These are phyloP conservation scores for Passer domesticus DNA, from an alignment of 2,113 vertebrate genomes.

Conservation along the genomic window DNA sequence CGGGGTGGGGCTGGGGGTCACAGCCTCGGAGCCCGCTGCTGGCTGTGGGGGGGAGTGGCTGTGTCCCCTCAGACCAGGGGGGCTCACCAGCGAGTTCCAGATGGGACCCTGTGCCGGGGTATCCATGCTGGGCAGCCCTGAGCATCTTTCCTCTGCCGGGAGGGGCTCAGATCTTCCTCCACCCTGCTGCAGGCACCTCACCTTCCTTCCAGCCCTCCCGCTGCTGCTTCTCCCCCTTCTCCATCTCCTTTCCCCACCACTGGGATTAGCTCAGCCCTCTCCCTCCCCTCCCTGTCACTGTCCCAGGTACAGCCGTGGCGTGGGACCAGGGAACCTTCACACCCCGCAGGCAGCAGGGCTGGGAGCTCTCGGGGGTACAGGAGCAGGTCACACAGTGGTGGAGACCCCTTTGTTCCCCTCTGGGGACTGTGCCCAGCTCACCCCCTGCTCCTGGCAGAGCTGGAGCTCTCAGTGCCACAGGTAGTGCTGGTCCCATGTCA, in stretches of 20 bases:
- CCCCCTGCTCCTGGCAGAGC: neutral
- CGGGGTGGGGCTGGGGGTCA: neutral
- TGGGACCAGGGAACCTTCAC: no score
- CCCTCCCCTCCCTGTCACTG: neutral
- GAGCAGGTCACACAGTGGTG: neutral
- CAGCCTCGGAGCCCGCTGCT: fast-evolving
- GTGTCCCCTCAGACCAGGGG: no score
- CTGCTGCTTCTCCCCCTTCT: neutral
- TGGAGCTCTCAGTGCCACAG: neutral
- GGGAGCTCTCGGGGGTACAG: neutral
- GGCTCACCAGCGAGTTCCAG: neutral
- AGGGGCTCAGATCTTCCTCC: fast-evolving
- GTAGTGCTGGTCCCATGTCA: neutral
- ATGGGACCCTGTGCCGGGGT: neutral
- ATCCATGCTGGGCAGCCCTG: fast-evolving
- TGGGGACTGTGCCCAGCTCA: neutral
- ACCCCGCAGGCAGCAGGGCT: neutral
- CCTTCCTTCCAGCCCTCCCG: neutral
- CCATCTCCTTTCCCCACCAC: fast-evolving
- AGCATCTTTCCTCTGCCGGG: no score
- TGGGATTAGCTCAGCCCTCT: neutral
- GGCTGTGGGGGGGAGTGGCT: neutral
- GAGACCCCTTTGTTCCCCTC: neutral
- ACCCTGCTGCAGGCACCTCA: neutral
- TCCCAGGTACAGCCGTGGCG: neutral